A percentile compares a stretch with the other conserved stretches of the same genome.
Conservation (phyloP, 2,888 invertebrate species). For the Dexiosoma caninum region DNA sequence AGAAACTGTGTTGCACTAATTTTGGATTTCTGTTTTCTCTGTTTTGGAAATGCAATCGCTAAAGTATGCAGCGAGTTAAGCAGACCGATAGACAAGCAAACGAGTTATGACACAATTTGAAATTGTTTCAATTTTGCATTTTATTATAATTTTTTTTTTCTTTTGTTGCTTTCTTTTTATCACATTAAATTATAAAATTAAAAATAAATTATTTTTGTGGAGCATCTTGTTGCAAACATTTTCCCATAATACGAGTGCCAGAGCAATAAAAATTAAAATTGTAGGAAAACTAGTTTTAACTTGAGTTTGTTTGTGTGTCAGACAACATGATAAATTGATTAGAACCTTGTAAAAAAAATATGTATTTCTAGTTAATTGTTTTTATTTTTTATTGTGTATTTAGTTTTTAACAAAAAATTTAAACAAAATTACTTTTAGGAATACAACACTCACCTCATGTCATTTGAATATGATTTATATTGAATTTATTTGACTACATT, state of each 20-base stretch:
- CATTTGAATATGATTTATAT: background rate
- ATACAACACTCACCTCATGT: background rate
- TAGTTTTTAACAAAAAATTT: background rate
- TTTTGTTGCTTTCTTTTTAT: conserved; percentile 1
- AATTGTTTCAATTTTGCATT: conserved; percentile 5
- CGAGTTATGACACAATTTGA: conserved; percentile 49
- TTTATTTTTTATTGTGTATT: background rate
- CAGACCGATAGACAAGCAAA: background rate
- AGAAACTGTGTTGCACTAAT: conserved; percentile 16
- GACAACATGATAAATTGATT: background rate
- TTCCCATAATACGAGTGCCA: conserved; percentile 18
- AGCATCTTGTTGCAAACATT: conserved; percentile 37
- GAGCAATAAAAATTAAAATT: background rate
- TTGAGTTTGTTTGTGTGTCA: background rate
- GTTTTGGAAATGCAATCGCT: background rate
- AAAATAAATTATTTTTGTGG: conserved; percentile 26
- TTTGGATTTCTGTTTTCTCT: background rate
- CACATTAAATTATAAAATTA: conserved; percentile 39
- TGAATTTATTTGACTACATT: background rate
- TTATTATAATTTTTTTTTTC: background rate
- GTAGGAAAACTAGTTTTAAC: background rate
- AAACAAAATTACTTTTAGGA: background rate
- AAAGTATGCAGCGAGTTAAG: background rate
- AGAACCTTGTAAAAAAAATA: background rate
- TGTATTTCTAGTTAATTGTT: background rate